phyloP scores from a whole-genome alignment of 2,888 invertebrate genomes.

The Hemaris fuciformis region DNA sequence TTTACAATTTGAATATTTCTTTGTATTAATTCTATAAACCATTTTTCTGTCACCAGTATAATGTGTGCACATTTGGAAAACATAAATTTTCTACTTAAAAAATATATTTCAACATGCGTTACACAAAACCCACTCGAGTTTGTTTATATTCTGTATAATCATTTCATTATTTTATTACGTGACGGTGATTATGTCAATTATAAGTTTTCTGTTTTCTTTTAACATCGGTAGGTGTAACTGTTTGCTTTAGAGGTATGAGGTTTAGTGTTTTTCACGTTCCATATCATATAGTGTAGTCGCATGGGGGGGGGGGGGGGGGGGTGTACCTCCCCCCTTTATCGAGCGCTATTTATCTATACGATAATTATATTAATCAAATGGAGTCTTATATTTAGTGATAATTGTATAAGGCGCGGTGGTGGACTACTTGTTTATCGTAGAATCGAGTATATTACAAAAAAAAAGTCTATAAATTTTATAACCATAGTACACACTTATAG shows the following conservation, averaged over 20 bases:
- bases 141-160: background rate
- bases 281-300: constrained; percentile 48
- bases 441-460: constrained; percentile 46
- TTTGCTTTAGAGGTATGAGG: constrained; percentile 55
- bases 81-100: no score
- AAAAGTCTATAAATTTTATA: constrained; percentile 61
- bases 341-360: constrained; percentile 57
- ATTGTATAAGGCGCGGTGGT: constrained; percentile 65
- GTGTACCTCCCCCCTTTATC: constrained; percentile 28
- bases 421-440: constrained; percentile 66
- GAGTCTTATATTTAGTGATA: constrained; percentile 41
- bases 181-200: constrained; percentile 74
- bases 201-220: constrained; percentile 33
- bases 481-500: constrained; percentile 66
- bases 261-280: constrained; percentile 65
- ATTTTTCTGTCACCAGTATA: background rate
- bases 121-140: background rate
- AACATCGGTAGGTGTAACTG: constrained; percentile 31
- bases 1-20: background rate
- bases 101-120: background rate
- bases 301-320: constrained; percentile 27
- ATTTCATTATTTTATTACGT: constrained; percentile 22
- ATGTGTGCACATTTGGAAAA: background rate
- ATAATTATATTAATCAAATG: constrained; percentile 53
- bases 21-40: background rate